These are phyloP conservation scores for Megaustenia siamemsis DNA, from an alignment of 2,888 invertebrate genomes.

Conservation along the genomic window DNA sequence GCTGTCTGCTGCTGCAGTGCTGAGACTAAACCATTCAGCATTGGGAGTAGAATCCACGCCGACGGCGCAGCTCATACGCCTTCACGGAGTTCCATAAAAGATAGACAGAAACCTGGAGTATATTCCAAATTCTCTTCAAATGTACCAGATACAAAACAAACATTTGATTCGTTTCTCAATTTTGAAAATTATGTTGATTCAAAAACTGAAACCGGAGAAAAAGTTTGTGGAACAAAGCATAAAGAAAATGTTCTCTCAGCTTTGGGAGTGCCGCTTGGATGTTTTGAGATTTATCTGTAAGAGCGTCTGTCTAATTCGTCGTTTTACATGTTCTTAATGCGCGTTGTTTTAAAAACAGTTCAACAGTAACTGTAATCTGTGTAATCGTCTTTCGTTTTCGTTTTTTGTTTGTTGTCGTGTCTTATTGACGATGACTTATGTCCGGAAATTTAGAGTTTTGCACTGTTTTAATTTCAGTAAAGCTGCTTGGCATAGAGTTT, in stretches of 20 bases:
- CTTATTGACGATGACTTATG: too few relatives aligned
- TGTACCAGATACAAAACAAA: background rate
- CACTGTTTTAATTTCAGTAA: too few relatives aligned
- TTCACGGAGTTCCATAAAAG: background rate
- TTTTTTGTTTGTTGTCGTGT: too few relatives aligned
- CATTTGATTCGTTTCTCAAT: background rate
- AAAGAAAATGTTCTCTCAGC: background rate
- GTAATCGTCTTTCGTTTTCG: too few relatives aligned
- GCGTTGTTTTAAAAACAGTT: too few relatives aligned
- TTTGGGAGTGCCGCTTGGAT: background rate
- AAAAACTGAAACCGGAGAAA: background rate
- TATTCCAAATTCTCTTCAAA: background rate
- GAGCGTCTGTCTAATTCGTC: too few relatives aligned
- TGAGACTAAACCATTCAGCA: background rate
- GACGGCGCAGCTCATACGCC: background rate
- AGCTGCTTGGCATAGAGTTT: too few relatives aligned
- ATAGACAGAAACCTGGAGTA: background rate
- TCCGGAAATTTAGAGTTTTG: too few relatives aligned
- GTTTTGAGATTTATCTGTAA: conserved; percentile 20
- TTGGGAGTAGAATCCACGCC: background rate
- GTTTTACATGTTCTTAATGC: too few relatives aligned
- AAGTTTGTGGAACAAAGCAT: background rate
- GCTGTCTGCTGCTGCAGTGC: background rate
- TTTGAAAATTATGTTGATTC: background rate
- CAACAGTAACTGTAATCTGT: too few relatives aligned